Base-by-base conservation (phyloP, 2,113 vertebrate species). In the Struthidea cinerea region DNA sequence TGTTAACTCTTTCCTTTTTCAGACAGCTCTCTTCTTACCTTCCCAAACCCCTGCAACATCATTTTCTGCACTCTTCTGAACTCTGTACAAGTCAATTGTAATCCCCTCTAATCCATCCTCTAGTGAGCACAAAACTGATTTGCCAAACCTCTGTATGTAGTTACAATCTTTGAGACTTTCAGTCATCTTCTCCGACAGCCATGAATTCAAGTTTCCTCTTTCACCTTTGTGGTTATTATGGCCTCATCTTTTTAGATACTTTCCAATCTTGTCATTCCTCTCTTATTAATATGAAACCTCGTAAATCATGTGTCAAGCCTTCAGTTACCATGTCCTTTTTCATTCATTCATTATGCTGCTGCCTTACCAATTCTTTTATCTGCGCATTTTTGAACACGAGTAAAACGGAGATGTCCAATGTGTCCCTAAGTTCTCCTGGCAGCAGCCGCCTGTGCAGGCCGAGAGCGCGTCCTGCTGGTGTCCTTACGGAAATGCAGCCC, bases 401-500 rank as follows among this genome's bases (percentile, higher is more conserved):
- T 75, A 10, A 70, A 35, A 82, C 26, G 33, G 46, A 8, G 26
- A 17, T 47, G 67, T 37, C 13, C 30, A 6, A 1, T 3, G 11
- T 23, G 11, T 63, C 26, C 32, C 37, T 0, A 7, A 15, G 65
- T 68, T 49, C 17, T 6, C 6, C 61, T 13, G 74, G 73, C 17
- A 65, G 56, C 69, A 64, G 73, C 56, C 6, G 15, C 56, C 55
- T 74, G 3, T 46, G 52, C 87, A 44, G 86, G 10, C 95, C 84
- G 81, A 85, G 94, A 96, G 95, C 87, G 90, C 95, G 13, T 65
- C 75, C 96, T 96, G 41, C 94, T 93, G 96, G 93, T 67, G 47
- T 77, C 76, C 11, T 35, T 57, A 0, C 4, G 89, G 67, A 88
- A 97, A 55, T 44, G 80, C 96, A 95, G 28, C 28, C 4, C 2